Conservation (phyloP, 23 tunicate genomes). For the Ciona savignyi region DNA sequence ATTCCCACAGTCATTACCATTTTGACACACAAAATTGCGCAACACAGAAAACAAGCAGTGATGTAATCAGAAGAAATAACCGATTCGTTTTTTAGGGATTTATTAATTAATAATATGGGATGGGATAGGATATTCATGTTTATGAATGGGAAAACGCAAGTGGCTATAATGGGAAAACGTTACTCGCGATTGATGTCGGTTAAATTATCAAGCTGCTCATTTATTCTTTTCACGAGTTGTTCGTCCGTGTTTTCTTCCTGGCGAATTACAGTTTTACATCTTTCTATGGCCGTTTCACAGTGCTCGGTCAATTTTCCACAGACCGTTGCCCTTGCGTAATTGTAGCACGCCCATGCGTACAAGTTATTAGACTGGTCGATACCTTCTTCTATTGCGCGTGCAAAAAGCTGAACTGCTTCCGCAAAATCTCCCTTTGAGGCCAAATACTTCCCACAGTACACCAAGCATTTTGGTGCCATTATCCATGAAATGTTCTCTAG, state of each 20-base stretch:
- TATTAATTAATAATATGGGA: too few relatives aligned
- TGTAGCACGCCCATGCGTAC: conserved; percentile 44
- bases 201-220: background rate
- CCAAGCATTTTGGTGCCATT: conserved; percentile 23
- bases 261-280: conserved; percentile 2
- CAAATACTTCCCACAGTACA: conserved; percentile 44
- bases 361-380: conserved; percentile 19
- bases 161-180: too few relatives aligned
- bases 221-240: conserved; percentile 7
- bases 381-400: conserved; percentile 11
- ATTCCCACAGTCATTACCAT: too few relatives aligned
- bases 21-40: too few relatives aligned
- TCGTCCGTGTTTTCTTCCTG: conserved; percentile 9
- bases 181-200: too few relatives aligned
- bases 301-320: background rate
- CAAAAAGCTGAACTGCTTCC: conserved; percentile 9
- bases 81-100: too few relatives aligned
- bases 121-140: too few relatives aligned
- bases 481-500: background rate
- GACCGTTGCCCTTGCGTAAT: conserved; percentile 20
- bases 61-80: too few relatives aligned
- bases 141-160: too few relatives aligned
- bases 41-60: too few relatives aligned
- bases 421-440: conserved; percentile 23
- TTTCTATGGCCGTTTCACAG: background rate